phyloP scores from a whole-genome alignment of 2,888 invertebrate species.

The Habrosyne pyritoides region DNA sequence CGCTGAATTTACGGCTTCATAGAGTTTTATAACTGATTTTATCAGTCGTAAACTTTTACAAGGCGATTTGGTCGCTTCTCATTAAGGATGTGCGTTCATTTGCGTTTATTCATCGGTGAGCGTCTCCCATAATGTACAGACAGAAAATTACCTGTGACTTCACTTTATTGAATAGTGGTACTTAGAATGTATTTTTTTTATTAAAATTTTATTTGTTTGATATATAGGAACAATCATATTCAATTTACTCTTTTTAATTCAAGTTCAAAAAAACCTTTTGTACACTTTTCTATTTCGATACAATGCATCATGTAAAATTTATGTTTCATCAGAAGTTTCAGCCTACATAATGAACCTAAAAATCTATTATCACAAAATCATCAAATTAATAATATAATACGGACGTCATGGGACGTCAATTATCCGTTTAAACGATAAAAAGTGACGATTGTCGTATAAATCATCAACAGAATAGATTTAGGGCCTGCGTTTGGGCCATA shows the following conservation, averaged over 20 bases:
- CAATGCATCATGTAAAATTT: too few species aligned
- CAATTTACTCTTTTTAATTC: too few species aligned
- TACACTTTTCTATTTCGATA: too few species aligned
- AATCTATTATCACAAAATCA: neutral
- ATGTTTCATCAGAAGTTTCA: too few species aligned
- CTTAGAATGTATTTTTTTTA: too few species aligned
- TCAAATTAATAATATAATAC: neutral
- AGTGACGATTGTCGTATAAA: constrained; percentile 49
- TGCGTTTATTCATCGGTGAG: neutral
- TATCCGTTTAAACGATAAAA: constrained; percentile 29
- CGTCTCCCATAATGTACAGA: too few species aligned
- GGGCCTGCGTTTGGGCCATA: constrained; percentile 48
- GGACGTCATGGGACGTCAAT: constrained; percentile 7
- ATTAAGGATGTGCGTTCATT: constrained; percentile 46
- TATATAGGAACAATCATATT: too few species aligned
- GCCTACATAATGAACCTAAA: too few species aligned
- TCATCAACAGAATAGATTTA: constrained; percentile 68
- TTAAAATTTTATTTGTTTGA: too few species aligned
- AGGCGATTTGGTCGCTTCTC: constrained; percentile 65
- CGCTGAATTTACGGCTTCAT: constrained; percentile 72
- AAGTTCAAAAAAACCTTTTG: too few species aligned
- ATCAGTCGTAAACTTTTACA: constrained; percentile 79
- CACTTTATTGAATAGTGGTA: too few species aligned
- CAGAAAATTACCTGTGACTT: too few species aligned
- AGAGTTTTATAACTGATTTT: constrained; percentile 81